Percentiles rank a stretch among this genome's conserved stretches.
Conservation (phyloP, 92 coral and sea anemone genomes). For the Palythoa grandis region DNA sequence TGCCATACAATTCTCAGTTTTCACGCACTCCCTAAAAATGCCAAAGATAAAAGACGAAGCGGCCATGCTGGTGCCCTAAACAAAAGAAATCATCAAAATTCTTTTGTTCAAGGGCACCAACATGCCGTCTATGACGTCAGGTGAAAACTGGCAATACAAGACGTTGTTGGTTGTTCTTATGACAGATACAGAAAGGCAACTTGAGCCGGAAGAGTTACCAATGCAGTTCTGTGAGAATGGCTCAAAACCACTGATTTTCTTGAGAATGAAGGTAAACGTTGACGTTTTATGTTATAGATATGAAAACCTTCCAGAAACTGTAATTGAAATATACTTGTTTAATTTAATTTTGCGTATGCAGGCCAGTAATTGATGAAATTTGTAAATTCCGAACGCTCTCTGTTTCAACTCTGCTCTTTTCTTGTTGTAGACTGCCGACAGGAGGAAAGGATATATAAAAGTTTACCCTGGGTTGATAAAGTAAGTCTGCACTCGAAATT, state of each 20-base stretch:
- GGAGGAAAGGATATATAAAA: constrained; percentile 85
- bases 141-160: no score
- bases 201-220: constrained; percentile 89
- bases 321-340: no score
- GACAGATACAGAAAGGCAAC: constrained; percentile 77
- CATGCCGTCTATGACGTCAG: no score
- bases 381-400: background rate
- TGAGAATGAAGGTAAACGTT: constrained; percentile 78
- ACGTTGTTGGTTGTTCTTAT: no score
- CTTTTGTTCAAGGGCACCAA: no score
- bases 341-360: no score
- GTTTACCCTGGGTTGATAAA: constrained; percentile 82
- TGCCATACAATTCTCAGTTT: no score
- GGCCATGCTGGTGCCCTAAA: no score
- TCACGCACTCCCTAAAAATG: no score
- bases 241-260: constrained; percentile 82
- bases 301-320: no score
- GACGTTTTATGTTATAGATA: background rate
- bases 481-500: constrained; percentile 55
- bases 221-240: constrained; percentile 81
- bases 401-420: background rate
- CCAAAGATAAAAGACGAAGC: no score
- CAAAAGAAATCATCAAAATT: no score
- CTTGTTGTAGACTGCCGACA: constrained; percentile 75
- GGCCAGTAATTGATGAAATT: background rate